Conservation (phyloP, 2,113 vertebrate species). For the Chloebia gouldiae region DNA sequence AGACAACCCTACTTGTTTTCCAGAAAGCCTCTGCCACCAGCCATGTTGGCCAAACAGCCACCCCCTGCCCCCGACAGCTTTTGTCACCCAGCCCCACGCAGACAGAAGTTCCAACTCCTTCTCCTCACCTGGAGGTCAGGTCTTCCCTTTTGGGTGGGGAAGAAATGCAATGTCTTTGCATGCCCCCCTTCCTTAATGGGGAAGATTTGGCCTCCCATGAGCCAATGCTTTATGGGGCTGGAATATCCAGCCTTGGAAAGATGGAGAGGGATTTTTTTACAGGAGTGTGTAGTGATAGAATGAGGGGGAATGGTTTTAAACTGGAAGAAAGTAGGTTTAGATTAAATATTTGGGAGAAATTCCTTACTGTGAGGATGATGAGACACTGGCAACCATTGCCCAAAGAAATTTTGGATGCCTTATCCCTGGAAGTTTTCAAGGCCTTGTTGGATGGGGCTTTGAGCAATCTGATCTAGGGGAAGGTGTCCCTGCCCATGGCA, state of each 20-base stretch:
- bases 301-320: not conserved
- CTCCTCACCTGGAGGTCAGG: not conserved
- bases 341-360: not conserved
- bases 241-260: not conserved
- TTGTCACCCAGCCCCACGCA: fast-evolving
- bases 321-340: not conserved
- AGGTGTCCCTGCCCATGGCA: not conserved
- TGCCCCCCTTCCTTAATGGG: not conserved
- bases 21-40: not conserved
- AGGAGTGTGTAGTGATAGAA: not conserved
- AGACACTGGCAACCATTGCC: not conserved
- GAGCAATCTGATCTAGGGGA: not conserved
- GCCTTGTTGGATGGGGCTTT: not conserved
- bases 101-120: not conserved
- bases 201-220: not conserved
- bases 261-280: not conserved
- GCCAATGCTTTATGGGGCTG: not conserved
- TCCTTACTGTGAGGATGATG: not conserved
- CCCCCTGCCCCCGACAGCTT: not conserved
- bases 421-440: not conserved
- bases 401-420: not conserved
- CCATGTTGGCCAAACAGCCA: fast-evolving
- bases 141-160: not conserved
- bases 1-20: not conserved
- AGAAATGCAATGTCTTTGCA: not conserved